phyloP scores from a whole-genome alignment of 2,113 vertebrate species.

The Gambusia holbrooki region DNA sequence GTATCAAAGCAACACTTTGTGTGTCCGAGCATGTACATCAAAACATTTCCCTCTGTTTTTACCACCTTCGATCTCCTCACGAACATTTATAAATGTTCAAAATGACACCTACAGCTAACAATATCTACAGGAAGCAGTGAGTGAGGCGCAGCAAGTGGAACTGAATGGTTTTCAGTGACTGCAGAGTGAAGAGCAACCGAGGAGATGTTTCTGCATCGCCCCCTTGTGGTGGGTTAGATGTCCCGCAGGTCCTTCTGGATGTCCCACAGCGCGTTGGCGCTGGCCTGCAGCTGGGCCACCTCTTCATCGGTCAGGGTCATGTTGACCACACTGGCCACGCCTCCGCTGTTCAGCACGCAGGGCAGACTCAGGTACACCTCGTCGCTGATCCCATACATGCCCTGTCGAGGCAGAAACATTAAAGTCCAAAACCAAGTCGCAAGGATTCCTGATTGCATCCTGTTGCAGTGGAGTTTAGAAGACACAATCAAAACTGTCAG shows the following conservation, averaged over 20 bases:
- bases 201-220: neutral
- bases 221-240: constrained; percentile 68
- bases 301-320: constrained; percentile 90
- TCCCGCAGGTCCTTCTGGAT: constrained; percentile 93
- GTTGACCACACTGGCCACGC: constrained; percentile 89
- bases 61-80: constrained; percentile 17
- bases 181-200: neutral
- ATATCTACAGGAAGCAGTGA: constrained; percentile 25
- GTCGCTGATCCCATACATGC: constrained; percentile 89
- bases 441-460: neutral
- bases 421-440: neutral
- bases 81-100: constrained; percentile 6
- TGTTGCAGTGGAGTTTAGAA: neutral
- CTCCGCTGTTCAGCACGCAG: constrained; percentile 84
- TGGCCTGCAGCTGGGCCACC: constrained; percentile 87
- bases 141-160: constrained; percentile 11
- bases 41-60: constrained; percentile 4
- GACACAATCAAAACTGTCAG: too few species aligned
- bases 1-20: constrained; percentile 32
- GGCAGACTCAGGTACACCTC: constrained; percentile 94
- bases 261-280: constrained; percentile 87
- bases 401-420: constrained; percentile 72
- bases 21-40: neutral
- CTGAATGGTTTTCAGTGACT: constrained; percentile 16
- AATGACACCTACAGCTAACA: constrained; percentile 38